Conservation (phyloP, 2,888 invertebrate species). For the Halictus quadricinctus region DNA sequence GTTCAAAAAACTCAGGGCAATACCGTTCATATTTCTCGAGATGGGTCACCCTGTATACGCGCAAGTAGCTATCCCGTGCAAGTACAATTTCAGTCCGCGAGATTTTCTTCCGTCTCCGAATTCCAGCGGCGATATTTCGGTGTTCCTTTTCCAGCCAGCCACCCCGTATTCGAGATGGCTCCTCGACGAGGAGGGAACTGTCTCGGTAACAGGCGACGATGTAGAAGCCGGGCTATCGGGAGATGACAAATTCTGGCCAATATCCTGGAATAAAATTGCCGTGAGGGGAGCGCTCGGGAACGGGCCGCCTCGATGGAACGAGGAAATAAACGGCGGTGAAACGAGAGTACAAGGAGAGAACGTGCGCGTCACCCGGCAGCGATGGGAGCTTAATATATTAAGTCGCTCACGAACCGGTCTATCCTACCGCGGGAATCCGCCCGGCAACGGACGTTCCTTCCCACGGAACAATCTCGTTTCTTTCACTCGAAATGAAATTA, state of each 20-base stretch:
- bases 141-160: background rate
- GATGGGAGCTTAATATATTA: slow-evolving; percentile 34
- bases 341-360: slow-evolving; percentile 39
- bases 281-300: slow-evolving; percentile 25
- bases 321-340: slow-evolving; percentile 47
- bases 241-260: slow-evolving; percentile 17
- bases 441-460: background rate
- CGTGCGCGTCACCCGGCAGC: slow-evolving; percentile 5
- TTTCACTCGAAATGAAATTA: slow-evolving; percentile 8
- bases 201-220: background rate
- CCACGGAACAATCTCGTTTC: background rate
- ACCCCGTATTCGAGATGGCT: background rate
- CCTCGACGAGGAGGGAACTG: background rate
- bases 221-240: slow-evolving; percentile 5
- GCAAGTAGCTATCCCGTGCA: background rate
- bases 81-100: background rate
- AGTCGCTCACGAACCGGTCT: slow-evolving; percentile 12
- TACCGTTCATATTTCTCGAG: no score
- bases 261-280: slow-evolving; percentile 30
- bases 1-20: no score
- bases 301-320: slow-evolving; percentile 26
- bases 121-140: background rate
- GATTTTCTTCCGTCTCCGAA: background rate
- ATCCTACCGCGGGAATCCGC: background rate
- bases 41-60: no score